Evolutionary conservation across 2,797 vertebrate genomes (phyloP), one percentile per base, ranked within the genome.

Genomic region (Rhinichthys osculus): DNA sequence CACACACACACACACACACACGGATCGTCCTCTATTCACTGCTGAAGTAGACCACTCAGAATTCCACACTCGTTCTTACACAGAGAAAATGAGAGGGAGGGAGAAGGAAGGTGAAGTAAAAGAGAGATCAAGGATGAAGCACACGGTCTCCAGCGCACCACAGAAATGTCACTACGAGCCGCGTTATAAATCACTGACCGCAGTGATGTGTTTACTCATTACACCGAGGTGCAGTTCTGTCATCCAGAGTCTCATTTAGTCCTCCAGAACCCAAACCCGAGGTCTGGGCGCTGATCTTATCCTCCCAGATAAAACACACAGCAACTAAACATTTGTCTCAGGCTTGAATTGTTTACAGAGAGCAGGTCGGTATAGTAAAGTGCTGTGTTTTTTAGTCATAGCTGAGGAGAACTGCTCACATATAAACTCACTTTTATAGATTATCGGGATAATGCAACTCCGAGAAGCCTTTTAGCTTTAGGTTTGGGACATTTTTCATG

Each of bases 151-250:
- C 87, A 88, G 91, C 87, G 90, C 70, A 50, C 84, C 64, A 90
- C 90, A 88, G 90, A 93, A 95, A 94, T 95, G 94, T 94, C 93
- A 94, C 90, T 88, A 88, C 47, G 84, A 91, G 76, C 91, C 72
- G 80, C 52, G 91, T 92, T 92, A 95, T 95, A 95, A 95, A 96
- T 96, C 93, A 95, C 91, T 92, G 84, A 78, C 88, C 89, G 77
- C 87, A 93, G 91, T 92, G 93, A 94, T 94, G 92, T 93, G 92
- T 95, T 94, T 95, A 95, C 92, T 94, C 94, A 95, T 94, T 94
- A 94, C 91, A 93, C 91, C 90, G 88, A 92, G 92, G 88, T 85
- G 91, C 93, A 92, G 92, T 89, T 78, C 90, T 94, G 93, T 93
- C 92, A 92, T 89, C 91, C 89, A 73, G 80, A 81, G 88, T 90